These are phyloP conservation scores for Neodontobutis hainanensis DNA, from an alignment of 2,113 vertebrate genomes.

Conservation along the genomic window DNA sequence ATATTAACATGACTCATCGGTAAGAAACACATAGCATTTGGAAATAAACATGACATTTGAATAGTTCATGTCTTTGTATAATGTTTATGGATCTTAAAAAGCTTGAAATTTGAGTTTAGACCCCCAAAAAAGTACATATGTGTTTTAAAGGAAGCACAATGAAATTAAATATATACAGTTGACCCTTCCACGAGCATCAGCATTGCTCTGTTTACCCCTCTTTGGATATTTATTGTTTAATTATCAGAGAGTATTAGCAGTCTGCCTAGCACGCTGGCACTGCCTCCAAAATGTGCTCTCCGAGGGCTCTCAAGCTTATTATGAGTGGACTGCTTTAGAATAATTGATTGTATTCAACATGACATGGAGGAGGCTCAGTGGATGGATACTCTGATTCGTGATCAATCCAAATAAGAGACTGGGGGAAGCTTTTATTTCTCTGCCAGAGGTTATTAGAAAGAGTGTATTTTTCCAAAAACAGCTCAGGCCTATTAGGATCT, in stretches of 20 bases:
- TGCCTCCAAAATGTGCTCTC: conserved; percentile 25
- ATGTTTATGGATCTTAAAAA: no score
- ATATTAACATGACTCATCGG: no score
- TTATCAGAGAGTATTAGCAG: conserved; percentile 19
- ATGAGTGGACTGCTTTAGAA: conserved; percentile 54
- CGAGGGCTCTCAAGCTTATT: conserved; percentile 44
- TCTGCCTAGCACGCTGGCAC: conserved; percentile 16
- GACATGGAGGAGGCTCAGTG: conserved; percentile 47
- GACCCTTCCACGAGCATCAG: background rate
- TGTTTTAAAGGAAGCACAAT: no score
- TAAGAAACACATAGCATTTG: no score
- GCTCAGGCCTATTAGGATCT: conserved; percentile 56
- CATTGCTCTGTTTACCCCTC: conserved; percentile 13
- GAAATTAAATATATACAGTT: background rate
- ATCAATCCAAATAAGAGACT: conserved; percentile 68
- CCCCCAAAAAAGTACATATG: no score
- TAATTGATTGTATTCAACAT: conserved; percentile 71
- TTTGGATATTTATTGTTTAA: conserved; percentile 4
- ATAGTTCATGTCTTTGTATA: no score
- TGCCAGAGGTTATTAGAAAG: conserved; percentile 64
- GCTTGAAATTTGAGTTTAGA: no score
- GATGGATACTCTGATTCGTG: conserved; percentile 50
- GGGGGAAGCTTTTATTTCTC: conserved; percentile 54
- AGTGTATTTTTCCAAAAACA: conserved; percentile 54
- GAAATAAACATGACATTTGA: no score